Base-by-base conservation (phyloP, 2,113 vertebrate genomes). In the Potamarius usumacintae region DNA sequence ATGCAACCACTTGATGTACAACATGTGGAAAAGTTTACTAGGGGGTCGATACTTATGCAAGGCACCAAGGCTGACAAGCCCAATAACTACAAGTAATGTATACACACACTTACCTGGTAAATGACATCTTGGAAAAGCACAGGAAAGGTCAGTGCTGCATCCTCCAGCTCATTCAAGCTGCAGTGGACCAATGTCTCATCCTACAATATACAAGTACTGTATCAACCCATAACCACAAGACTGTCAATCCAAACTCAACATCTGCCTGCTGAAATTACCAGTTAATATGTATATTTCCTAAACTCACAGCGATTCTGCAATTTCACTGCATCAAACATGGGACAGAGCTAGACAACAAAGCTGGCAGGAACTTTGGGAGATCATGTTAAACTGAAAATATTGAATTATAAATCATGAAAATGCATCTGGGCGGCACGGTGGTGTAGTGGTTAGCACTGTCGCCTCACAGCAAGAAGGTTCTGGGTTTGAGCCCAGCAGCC, bases 41-140 rank as follows among this genome's bases (percentile, higher is more conserved):
- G 8, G 42, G 1, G 1, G 2, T 48, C 8, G 15, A 48, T 20
- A 74, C 34, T 42, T 20, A 74, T 53, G 50, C 76, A n/a, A 53
- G 72, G 9, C 17, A n/a, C 25, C 17, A 55, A n/a, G 22, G 7
- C 20, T 50, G 20, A 10, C 48, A n/a, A 77, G 48, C 14, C 0
- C 22, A 53, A 55, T 30, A 58, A 20, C n/a, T 60, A 60, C n/a
- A n/a, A 25, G 25, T 55, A 27, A 55, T 11, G 2, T 48, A 58
- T 25, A 50, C n/a, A 42, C 14, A 42, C 1, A 22, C 34, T 20
- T 77, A 98, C 98, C 97, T 99, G 98, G 96, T 99, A 99, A 95
- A 99, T 99, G 91, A 99, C 98, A 93, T 99, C 98, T 95, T 99
- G 98, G 90, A 99, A 99, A 93, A 99, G 97, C 86, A 99, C 98